A percentile compares a stretch with the other conserved stretches of the same genome.
Conservation (phyloP, 2,888 invertebrate species). For the Ernsta delagoae region DNA sequence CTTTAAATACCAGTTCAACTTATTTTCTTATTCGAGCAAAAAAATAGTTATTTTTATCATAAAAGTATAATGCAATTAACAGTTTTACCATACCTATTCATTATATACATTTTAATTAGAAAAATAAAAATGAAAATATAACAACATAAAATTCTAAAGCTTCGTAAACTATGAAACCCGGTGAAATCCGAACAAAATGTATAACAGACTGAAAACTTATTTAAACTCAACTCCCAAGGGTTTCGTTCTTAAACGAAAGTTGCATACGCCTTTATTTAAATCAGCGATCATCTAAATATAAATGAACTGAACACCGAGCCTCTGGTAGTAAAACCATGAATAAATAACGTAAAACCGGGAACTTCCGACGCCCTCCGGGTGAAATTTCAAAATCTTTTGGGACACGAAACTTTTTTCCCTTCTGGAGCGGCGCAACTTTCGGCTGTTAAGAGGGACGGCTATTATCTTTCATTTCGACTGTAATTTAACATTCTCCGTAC, state of each 20-base stretch:
- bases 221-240: slow-evolving; percentile 31
- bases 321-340: slow-evolving; percentile 65
- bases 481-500: slow-evolving; percentile 82
- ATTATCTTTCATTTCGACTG: slow-evolving; percentile 84
- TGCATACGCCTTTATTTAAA: slow-evolving; percentile 38
- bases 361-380: slow-evolving; percentile 59
- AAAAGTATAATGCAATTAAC: no score
- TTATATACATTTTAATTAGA: no score
- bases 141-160: background rate
- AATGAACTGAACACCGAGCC: slow-evolving; percentile 46
- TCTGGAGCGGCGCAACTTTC: slow-evolving; percentile 56
- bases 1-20: no score
- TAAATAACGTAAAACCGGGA: slow-evolving; percentile 70
- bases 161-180: slow-evolving; percentile 17
- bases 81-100: no score
- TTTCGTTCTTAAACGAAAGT: slow-evolving; percentile 35
- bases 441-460: slow-evolving; percentile 72
- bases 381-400: slow-evolving; percentile 76
- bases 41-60: no score
- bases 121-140: background rate
- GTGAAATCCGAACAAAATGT: slow-evolving; percentile 24
- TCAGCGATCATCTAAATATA: slow-evolving; percentile 49
- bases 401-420: slow-evolving; percentile 72
- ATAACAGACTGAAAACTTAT: slow-evolving; percentile 33
- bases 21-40: no score